phyloP scores from a whole-genome alignment of 2,113 vertebrate species.

The Pelusios castaneus region DNA sequence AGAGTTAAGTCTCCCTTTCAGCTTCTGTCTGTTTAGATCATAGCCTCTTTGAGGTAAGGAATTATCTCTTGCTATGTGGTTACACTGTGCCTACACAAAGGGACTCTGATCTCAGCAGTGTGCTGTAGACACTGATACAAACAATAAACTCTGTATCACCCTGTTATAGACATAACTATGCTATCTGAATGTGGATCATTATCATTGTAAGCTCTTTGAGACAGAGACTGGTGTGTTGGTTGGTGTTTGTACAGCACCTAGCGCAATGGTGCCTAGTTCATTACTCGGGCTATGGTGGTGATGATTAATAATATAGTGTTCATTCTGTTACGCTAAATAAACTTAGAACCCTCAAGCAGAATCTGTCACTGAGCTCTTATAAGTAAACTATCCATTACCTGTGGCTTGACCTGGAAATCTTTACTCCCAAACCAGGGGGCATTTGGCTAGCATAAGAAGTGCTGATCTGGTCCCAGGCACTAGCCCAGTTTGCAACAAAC shows the following conservation, averaged over 20 bases:
- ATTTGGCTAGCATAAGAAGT: neutral
- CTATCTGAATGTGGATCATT: neutral
- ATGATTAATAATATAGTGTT: neutral
- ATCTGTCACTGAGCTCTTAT: neutral
- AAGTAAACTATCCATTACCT: neutral
- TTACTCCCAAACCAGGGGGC: neutral
- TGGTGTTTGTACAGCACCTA: too few species aligned
- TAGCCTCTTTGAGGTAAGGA: neutral
- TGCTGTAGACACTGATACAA: neutral
- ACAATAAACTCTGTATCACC: neutral
- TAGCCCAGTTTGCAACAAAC: too few species aligned
- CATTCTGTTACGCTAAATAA: neutral
- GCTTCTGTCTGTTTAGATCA: neutral
- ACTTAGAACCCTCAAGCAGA: neutral
- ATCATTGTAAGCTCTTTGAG: neutral
- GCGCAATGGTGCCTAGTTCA: too few species aligned
- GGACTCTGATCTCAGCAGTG: neutral
- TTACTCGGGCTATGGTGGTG: neutral
- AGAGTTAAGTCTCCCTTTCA: neutral
- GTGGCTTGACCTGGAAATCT: neutral
- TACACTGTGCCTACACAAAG: neutral
- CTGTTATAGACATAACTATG: too few species aligned
- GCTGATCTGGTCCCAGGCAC: neutral
- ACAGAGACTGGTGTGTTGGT: too few species aligned
- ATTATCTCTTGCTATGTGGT: neutral